Base-by-base conservation (phyloP, 2,888 invertebrate species). In the Acleris sparsana region DNA sequence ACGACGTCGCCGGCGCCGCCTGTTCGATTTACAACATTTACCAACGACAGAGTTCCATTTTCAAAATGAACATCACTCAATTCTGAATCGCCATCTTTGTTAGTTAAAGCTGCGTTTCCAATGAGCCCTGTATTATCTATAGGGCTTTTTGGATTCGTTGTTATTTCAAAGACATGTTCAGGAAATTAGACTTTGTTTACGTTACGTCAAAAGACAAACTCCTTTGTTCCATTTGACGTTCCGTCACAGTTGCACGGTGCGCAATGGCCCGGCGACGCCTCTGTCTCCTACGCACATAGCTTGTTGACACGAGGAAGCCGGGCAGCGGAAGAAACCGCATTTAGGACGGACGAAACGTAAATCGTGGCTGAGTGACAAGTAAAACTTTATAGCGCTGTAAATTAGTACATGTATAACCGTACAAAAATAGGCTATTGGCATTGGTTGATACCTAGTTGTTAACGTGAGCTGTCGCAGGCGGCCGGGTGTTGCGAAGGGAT, bases 311-410 rank as follows among this genome's bases (percentile, higher is more conserved):
- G 86, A 88, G 91, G 87, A 87, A 90, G 88, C 84, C 87, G 84
- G 87, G 85, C 86, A 85, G 86, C 87, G 88, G 90, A 89, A 88
- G 91, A 89, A 86, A 89, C 89, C 88, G 77, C 92, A 92, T 92
- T 86, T 83, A 85, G 91, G 88, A 84, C 91, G 87, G 79, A 77
- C 83, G 75, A 77, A 70, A 76, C 90, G 83, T 92, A 92, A 92
- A 92, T 88, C 85, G 85, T 79, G 80, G 70, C 74, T 84, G 89
- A 92, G 90, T 92, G 92, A 92, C 92, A 92, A 88, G 88, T 87
- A 83, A 89, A 88, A 89, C 83, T 92, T 92, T 92, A 92, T 88
- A 78, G 86, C 83, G 80, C 86, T 83, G 88, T 92, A 91, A 92
- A 92, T 89, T 88, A 83, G 83, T 84, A 81, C 81, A 87, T 85